Evolutionary conservation across 2,888 invertebrate genomes (phyloP).

Genomic region (Palloptera scutellata): DNA sequence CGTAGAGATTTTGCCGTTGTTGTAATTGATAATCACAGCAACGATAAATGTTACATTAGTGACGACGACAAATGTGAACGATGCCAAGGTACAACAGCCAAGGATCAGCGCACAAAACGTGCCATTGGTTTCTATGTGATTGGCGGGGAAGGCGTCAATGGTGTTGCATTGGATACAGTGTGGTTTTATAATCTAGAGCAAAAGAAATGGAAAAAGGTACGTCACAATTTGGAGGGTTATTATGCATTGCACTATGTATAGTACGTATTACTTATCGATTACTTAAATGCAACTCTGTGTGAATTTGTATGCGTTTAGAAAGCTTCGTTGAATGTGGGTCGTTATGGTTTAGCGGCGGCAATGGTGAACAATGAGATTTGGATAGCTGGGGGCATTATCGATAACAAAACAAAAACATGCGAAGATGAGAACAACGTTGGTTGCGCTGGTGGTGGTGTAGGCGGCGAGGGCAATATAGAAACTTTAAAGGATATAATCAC

Average conservation of each 20-base stretch:
- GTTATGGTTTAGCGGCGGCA: slow-evolving; percentile 49
- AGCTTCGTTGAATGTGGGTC: slow-evolving; percentile 46
- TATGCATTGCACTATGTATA: neutral
- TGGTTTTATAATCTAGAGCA: slow-evolving; percentile 45
- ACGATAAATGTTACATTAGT: neutral
- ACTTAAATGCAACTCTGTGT: neutral
- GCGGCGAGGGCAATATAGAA: neutral
- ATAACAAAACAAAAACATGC: slow-evolving; percentile 32
- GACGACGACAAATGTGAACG: slow-evolving; percentile 16
- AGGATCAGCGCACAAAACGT: slow-evolving; percentile 5
- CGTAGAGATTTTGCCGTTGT: slow-evolving; percentile 76
- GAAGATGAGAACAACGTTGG: slow-evolving; percentile 4
- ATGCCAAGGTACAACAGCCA: slow-evolving; percentile 21
- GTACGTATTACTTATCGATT: neutral
- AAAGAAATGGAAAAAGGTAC: slow-evolving; percentile 48
- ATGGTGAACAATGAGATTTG: slow-evolving; percentile 67
- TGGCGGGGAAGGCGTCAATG: slow-evolving; percentile 74
- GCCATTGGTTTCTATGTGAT: slow-evolving; percentile 71
- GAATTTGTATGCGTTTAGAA: slow-evolving; percentile 37
- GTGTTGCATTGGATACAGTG: slow-evolving; percentile 47
- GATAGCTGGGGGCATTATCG: slow-evolving; percentile 76
- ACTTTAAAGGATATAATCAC: slow-evolving; percentile 39
- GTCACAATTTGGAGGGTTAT: too few species aligned
- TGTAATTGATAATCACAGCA: slow-evolving; percentile 66
- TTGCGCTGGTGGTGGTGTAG: neutral